Base-by-base conservation (phyloP, 30 jellyfish, hydroid and myxozoan species). In the Hydractinia symbiolongicarpus region DNA sequence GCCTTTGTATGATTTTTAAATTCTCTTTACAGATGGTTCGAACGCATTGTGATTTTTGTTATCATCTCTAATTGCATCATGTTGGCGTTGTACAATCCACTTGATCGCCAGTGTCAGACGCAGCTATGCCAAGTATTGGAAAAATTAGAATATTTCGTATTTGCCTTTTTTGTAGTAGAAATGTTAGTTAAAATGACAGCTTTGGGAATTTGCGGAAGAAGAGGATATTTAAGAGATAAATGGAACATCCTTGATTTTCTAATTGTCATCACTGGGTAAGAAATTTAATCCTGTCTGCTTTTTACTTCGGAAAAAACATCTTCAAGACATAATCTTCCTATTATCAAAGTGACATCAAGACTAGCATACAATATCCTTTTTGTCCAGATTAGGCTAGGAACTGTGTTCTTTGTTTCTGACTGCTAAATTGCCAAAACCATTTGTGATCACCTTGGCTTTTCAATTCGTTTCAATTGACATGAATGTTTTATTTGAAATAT, bases 261-360 rank as follows among this genome's bases (percentile, higher is more conserved):
- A 15, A 90, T 90, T 53, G 97, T 90, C 16, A 79, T 90, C 9
- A 89, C 95, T 4, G 97, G 97, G 97, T 90, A 90, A 81, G 84
- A 81, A 49, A 16, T 30, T 30, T 30, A 30, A 30, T 30, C 44
- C 44, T 30, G 44, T 30, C 44, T 30, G 44, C 44, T 30, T 30
- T 30, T 30, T 2, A 30, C 44, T 30, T 30, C 44, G 2, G 44
- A 30, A 2, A 30, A 30, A 1, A 30, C 1, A 2, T 2, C 44
- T 30, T 30, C 44, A 2, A 30, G 44, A 2, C 2, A 30, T 30
- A 30, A 30, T 30, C 1, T 30, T 30, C 2, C 44, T 30, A 30
- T 30, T 30, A 30, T 30, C 44, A 30, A 30, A 30, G 2, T 30
- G 44, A 30, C 44, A 30, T 30, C 44, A 30, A 30, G 44, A 1